Evolutionary conservation across 1,140 invertebrate species (phyloP).

Genomic region (Eciton burchellii): DNA sequence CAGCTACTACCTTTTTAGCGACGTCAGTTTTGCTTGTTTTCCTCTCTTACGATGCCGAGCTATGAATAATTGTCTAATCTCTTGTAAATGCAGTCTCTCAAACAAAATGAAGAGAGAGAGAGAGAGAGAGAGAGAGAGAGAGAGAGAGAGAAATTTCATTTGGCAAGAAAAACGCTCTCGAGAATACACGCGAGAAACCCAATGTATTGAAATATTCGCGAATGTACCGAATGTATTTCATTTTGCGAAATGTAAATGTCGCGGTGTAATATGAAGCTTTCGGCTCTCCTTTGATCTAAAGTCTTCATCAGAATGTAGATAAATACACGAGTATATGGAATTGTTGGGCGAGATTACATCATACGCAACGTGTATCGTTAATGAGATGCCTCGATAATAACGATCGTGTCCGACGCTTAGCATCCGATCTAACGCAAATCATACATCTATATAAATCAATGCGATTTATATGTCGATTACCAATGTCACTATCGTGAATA

Average conservation of each 20-base stretch:
- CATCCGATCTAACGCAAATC: constrained; percentile 7
- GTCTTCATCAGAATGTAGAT: not conserved
- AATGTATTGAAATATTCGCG: constrained; percentile 5
- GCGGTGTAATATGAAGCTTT: not conserved
- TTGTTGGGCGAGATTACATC: not conserved
- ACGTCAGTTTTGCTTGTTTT: constrained; percentile 58
- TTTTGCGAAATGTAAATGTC: not conserved
- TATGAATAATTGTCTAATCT: constrained; percentile 57
- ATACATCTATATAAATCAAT: constrained; percentile 31
- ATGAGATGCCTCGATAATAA: not conserved
- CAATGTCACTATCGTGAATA: constrained; percentile 69
- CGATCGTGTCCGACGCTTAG: not conserved
- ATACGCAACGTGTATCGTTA: not conserved
- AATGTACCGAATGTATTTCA: not conserved
- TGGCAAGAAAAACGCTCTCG: not conserved
- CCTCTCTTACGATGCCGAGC: constrained; percentile 18
- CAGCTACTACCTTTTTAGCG: constrained; percentile 57
- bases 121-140: not conserved
- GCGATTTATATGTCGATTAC: not conserved
- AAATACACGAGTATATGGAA: not conserved
- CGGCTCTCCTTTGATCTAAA: not conserved
- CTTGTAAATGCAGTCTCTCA: not conserved
- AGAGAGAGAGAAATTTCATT: not conserved
- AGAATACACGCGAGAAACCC: too few species aligned
- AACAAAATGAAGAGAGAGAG: too few species aligned